Evolutionary conservation across 2,113 vertebrate genomes (phyloP).

Genomic region (Phaetusa simplex): DNA sequence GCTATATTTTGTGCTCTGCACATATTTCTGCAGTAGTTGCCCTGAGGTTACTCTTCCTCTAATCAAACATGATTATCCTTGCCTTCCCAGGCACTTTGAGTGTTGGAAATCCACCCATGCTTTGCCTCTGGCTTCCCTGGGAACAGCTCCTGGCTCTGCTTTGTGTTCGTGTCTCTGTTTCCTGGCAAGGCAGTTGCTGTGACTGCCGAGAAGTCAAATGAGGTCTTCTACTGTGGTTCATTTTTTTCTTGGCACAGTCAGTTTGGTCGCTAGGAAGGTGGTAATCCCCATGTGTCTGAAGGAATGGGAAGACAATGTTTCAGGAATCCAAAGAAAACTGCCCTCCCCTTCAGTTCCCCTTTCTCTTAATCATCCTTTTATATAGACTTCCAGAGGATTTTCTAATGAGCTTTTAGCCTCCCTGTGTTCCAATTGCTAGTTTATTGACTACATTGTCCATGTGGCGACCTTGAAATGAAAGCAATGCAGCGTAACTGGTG

Average conservation of each 20-base stretch:
- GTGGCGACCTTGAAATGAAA: neutral
- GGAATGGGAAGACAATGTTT: neutral
- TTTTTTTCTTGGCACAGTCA: neutral
- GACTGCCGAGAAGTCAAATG: neutral
- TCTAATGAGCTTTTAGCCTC: neutral
- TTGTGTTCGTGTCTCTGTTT: neutral
- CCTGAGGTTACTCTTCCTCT: neutral
- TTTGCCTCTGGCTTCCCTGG: neutral
- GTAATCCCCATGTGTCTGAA: neutral
- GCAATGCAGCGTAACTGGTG: neutral
- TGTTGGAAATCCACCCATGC: neutral
- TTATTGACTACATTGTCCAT: neutral
- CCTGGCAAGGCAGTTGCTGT: neutral
- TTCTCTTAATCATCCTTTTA: neutral
- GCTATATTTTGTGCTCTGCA: neutral
- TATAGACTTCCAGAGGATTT: slow-evolving; percentile 19
- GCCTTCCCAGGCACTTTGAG: neutral
- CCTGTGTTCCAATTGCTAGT: neutral
- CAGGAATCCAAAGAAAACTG: neutral
- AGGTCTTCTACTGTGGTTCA: neutral
- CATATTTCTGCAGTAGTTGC: neutral
- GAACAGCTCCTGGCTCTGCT: neutral
- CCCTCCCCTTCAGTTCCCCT: neutral
- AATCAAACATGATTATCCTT: neutral
- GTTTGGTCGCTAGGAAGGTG: neutral